Percentiles rank a stretch among this genome's conserved stretches.
Evolutionary conservation across 1,140 invertebrate species (phyloP).

Genomic region (Drosophila repleta): DNA sequence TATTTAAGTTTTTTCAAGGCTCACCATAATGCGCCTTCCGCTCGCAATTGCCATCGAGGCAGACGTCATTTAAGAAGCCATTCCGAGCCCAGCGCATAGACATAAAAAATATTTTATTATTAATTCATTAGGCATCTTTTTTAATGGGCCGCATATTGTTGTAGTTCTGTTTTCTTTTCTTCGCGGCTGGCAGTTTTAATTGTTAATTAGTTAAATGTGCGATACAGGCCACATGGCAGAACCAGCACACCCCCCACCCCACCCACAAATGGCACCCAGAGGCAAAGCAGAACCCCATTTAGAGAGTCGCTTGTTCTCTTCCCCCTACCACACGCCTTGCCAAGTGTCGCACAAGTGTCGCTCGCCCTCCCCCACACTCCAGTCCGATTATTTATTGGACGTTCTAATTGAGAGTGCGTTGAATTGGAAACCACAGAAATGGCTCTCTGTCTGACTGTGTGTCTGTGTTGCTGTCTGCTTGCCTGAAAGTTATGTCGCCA

Average conservation of each 20-base stretch:
- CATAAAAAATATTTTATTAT: constrained; percentile 79
- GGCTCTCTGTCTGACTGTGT: constrained; percentile 40
- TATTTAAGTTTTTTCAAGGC: constrained; percentile 6
- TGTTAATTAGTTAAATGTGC: constrained; percentile 82
- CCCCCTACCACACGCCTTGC: constrained; percentile 12
- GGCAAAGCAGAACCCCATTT: constrained; percentile 34
- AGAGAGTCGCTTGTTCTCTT: not conserved
- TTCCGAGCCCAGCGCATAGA: constrained; percentile 33
- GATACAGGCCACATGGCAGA: constrained; percentile 69
- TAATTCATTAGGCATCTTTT: constrained; percentile 75
- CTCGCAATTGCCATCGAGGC: constrained; percentile 29
- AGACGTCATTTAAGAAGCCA: constrained; percentile 67
- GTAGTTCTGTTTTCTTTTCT: constrained; percentile 25
- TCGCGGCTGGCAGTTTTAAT: constrained; percentile 71
- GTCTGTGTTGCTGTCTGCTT: constrained; percentile 37
- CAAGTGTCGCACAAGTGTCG: constrained; percentile 62
- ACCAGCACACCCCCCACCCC: not conserved
- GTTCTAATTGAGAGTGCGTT: constrained; percentile 79
- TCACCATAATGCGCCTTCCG: constrained; percentile 48
- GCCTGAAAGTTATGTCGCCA: constrained; percentile 31
- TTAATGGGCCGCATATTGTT: constrained; percentile 71
- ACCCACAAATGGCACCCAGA: constrained; percentile 23
- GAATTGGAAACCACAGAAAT: constrained; percentile 81
- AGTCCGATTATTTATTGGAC: constrained; percentile 72
- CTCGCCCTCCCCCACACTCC: not conserved